Evolutionary conservation across 2,797 vertebrate genomes (phyloP).

Genomic region (Characodon lateralis): DNA sequence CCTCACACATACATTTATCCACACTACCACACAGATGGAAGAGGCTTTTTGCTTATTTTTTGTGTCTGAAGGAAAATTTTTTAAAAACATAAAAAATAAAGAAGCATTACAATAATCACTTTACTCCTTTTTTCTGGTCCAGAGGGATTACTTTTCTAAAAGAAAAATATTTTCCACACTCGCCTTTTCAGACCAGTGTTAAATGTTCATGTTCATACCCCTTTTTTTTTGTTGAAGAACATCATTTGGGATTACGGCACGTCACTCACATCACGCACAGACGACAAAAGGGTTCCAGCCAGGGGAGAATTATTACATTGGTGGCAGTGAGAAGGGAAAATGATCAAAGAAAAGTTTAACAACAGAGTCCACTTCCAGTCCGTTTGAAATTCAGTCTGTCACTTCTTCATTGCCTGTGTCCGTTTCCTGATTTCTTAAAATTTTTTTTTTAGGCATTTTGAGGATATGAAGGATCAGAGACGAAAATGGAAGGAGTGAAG

Average conservation of each 20-base stretch:
- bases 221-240: slow-evolving; percentile 53
- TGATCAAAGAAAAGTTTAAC: slow-evolving; percentile 56
- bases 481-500: slow-evolving; percentile 22
- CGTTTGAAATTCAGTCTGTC: slow-evolving; percentile 40
- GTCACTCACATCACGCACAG: slow-evolving; percentile 82
- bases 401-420: slow-evolving; percentile 35
- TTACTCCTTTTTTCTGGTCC: slow-evolving; percentile 43
- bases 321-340: slow-evolving; percentile 61
- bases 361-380: slow-evolving; percentile 47
- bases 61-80: slow-evolving; percentile 76
- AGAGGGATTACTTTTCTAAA: slow-evolving; percentile 47
- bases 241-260: slow-evolving; percentile 79
- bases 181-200: slow-evolving; percentile 50
- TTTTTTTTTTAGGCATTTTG: slow-evolving; percentile 43
- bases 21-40: slow-evolving; percentile 47
- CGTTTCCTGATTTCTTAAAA: slow-evolving; percentile 42
- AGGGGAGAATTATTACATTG: slow-evolving; percentile 76
- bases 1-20: slow-evolving; percentile 15
- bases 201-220: slow-evolving; percentile 55
- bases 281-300: slow-evolving; percentile 76
- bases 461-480: slow-evolving; percentile 26
- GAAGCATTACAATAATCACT: slow-evolving; percentile 64
- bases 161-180: slow-evolving; percentile 53
- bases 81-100: slow-evolving; percentile 54
- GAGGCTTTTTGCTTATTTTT: slow-evolving; percentile 74